These are phyloP conservation scores for Chrysolina haemoptera DNA, from an alignment of 2,888 invertebrate genomes.

Conservation along the genomic window DNA sequence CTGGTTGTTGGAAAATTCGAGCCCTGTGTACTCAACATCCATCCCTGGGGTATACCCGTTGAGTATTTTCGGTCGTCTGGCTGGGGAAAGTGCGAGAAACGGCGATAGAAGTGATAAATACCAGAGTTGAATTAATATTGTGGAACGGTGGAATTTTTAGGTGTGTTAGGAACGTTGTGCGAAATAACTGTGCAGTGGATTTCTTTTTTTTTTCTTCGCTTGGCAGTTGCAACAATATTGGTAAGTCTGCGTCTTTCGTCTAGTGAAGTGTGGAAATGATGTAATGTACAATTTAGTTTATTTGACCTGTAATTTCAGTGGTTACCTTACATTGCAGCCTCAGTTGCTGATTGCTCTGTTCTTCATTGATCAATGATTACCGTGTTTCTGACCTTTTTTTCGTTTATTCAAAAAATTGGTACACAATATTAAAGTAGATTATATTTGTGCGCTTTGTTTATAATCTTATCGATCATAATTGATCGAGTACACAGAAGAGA, in stretches of 20 bases:
- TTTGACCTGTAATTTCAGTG: constrained; percentile 16
- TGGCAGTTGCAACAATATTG: constrained; percentile 37
- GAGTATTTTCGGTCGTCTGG: constrained; percentile 14
- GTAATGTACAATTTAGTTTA: neutral
- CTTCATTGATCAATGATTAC: neutral
- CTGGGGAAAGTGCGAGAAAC: constrained; percentile 15
- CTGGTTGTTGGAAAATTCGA: constrained; percentile 27
- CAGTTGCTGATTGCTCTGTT: neutral
- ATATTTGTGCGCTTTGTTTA: neutral
- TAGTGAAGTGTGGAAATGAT: constrained; percentile 14
- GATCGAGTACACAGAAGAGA: constrained; percentile 6
- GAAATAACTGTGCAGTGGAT: constrained; percentile 47
- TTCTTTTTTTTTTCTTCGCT: constrained; percentile 38
- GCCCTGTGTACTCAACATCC: constrained; percentile 10
- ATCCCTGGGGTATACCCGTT: constrained; percentile 30
- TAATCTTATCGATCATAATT: neutral
- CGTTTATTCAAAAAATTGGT: neutral
- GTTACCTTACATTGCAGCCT: neutral
- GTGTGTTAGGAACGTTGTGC: constrained; percentile 49
- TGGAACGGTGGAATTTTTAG: constrained; percentile 51
- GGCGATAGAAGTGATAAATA: constrained; percentile 25
- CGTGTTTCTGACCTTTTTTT: neutral
- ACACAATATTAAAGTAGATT: neutral
- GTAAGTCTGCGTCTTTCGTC: constrained; percentile 37
- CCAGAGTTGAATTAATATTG: constrained; percentile 29